These are phyloP conservation scores for Centropus bengalensis DNA, from an alignment of 2,113 vertebrate genomes.

Conservation along the genomic window DNA sequence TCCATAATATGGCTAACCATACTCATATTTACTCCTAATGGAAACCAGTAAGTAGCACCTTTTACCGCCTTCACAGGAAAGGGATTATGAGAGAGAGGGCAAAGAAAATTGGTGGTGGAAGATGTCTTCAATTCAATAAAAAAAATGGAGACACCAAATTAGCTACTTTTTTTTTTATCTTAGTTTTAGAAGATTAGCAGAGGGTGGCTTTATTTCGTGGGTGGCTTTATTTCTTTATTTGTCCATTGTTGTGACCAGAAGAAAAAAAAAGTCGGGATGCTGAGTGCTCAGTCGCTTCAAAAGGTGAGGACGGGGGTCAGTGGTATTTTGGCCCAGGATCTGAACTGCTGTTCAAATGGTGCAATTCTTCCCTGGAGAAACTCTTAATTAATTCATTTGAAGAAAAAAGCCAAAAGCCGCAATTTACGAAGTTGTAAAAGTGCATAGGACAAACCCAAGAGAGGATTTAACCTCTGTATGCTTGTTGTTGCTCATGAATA, in stretches of 20 bases:
- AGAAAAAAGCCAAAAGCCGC: neutral
- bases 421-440: neutral
- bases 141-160: neutral
- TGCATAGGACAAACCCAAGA: rapidly evolving
- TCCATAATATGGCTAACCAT: neutral
- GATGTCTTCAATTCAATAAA: neutral
- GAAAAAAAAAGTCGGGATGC: neutral
- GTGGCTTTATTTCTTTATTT: neutral
- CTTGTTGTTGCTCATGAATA: neutral
- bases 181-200: neutral
- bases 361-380: neutral
- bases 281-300: neutral
- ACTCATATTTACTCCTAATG: neutral
- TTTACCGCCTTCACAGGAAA: neutral
- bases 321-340: neutral
- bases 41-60: neutral
- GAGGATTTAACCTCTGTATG: neutral
- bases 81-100: neutral
- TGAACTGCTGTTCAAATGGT: neutral
- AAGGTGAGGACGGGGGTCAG: neutral
- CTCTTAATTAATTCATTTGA: neutral
- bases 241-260: neutral
- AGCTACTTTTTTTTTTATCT: neutral
- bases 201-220: neutral
- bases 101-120: neutral